These are phyloP conservation scores for Calidris pugnax DNA, from an alignment of 2,113 vertebrate species.

Conservation along the genomic window DNA sequence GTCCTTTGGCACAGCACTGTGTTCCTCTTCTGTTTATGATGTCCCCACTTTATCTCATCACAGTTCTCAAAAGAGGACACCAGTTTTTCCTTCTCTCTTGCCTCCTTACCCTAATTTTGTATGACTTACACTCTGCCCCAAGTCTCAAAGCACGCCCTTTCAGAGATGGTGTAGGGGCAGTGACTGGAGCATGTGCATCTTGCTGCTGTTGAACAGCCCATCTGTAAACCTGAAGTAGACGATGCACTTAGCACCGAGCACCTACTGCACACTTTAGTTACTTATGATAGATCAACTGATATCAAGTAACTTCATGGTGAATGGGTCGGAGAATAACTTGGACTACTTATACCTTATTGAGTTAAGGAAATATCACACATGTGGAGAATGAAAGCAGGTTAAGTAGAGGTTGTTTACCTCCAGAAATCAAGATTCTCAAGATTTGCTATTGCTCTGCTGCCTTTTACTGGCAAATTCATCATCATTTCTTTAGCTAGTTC, in stretches of 20 bases:
- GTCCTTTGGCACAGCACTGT: fast-evolving
- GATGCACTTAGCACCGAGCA: neutral
- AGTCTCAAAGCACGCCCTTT: neutral
- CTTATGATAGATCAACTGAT: neutral
- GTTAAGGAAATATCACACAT: neutral
- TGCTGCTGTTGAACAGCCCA: neutral
- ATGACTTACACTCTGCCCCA: neutral
- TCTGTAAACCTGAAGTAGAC: neutral
- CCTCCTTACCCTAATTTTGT: neutral
- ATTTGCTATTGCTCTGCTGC: neutral
- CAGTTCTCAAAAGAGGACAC: neutral
- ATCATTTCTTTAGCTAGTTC: neutral
- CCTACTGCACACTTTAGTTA: neutral
- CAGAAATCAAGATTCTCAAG: neutral
- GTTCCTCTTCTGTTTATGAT: neutral
- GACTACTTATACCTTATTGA: neutral
- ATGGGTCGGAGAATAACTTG: neutral
- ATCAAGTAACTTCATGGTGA: fast-evolving
- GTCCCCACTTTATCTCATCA: neutral
- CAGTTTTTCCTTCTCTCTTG: neutral
- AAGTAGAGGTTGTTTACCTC: neutral
- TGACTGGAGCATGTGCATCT: fast-evolving
- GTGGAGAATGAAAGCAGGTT: neutral
- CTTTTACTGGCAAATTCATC: neutral
- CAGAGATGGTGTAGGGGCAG: too few relatives aligned